phyloP scores from a whole-genome alignment of 1,140 invertebrate genomes.

The Meloidogyne hapla region DNA sequence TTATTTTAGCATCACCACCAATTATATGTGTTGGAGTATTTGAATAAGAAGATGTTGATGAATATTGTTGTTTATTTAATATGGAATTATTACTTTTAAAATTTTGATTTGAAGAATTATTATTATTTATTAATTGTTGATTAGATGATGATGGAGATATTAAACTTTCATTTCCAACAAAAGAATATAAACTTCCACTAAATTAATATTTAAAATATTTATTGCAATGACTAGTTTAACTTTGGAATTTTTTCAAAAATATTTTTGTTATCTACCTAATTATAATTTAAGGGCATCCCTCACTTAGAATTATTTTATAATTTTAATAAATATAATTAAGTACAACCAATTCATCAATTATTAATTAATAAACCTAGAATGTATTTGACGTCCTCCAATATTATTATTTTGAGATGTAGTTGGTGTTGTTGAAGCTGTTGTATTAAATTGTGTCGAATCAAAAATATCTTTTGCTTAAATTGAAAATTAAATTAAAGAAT shows the following conservation, averaged over 20 bases:
- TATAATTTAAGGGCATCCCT: no score
- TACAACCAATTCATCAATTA: not conserved
- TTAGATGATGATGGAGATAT: not conserved
- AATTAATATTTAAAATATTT: not conserved
- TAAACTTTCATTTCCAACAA: not conserved
- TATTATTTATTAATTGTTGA: not conserved
- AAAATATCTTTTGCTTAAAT: conserved; percentile 7
- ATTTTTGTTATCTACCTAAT: no score
- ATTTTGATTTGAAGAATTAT: not conserved
- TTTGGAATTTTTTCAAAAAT: no score
- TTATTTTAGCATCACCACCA: conserved; percentile 44
- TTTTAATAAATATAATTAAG: conserved; percentile 2
- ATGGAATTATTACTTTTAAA: not conserved
- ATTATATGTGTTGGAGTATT: not conserved
- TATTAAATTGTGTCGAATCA: not conserved
- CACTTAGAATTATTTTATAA: no score
- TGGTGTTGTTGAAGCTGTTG: not conserved
- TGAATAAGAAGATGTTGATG: conserved; percentile 14
- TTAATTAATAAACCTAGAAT: not conserved
- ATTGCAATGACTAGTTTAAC: no score
- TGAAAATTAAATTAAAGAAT: not conserved
- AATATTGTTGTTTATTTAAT: conserved; percentile 9
- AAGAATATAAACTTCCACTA: conserved; percentile 25
- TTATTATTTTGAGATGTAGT: not conserved
- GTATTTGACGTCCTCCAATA: not conserved